Percentiles rank a stretch among this genome's conserved stretches.
Evolutionary conservation across 2,113 vertebrate species (phyloP).

Genomic region (Oreotragus oreotragus): DNA sequence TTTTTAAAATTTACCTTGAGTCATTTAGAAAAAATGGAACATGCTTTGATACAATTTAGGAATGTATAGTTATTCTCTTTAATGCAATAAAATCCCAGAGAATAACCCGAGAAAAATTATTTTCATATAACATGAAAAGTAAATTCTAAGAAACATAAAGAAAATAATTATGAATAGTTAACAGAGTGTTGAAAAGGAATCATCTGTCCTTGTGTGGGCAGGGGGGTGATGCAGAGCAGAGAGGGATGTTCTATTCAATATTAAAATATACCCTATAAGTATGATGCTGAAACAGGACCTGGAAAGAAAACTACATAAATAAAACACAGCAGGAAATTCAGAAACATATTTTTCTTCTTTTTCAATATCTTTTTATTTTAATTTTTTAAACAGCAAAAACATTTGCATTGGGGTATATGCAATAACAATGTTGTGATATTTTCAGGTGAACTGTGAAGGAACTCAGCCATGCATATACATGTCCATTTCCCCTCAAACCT

Average conservation of each 20-base stretch:
- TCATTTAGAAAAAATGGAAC: not conserved
- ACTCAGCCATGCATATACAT: not conserved
- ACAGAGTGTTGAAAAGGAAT: not conserved
- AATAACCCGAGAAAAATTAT: not conserved
- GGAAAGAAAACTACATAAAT: not conserved
- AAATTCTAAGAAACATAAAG: not conserved
- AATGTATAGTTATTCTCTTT: not conserved
- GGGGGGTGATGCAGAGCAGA: accelerated
- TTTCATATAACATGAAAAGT: not conserved
- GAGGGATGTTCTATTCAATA: not conserved
- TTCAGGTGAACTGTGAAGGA: not conserved
- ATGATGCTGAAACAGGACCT: not conserved
- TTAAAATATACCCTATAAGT: not conserved
- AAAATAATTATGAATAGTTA: not conserved
- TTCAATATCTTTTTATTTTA: not conserved
- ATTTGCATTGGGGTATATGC: not conserved
- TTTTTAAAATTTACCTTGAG: not conserved
- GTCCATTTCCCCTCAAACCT: not conserved
- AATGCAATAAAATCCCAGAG: not conserved
- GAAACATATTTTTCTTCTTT: not conserved
- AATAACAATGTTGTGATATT: not conserved
- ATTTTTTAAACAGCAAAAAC: not conserved
- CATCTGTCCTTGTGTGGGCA: not conserved
- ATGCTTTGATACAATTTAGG: not conserved
- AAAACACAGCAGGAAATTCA: not conserved